Evolutionary conservation across 2,797 vertebrate genomes (phyloP).

Genomic region (Cygnus olor): DNA sequence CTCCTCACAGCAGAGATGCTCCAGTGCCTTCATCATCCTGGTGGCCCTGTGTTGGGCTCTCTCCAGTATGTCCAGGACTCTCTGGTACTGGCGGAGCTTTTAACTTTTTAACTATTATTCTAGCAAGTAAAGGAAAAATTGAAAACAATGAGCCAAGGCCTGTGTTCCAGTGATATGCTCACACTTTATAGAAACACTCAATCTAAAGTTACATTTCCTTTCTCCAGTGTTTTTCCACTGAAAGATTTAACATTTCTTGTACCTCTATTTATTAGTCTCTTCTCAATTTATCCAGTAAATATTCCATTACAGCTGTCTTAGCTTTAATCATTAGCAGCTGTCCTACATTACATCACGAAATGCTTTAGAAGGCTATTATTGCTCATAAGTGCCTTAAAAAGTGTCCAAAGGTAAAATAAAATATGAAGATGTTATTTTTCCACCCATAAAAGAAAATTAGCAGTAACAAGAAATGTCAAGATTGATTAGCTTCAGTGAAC

Average conservation of each 20-base stretch:
- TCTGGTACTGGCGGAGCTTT: too few relatives aligned
- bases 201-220: not conserved
- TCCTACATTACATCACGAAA: not conserved
- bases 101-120: not conserved
- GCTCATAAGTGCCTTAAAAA: not conserved
- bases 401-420: constrained; percentile 31
- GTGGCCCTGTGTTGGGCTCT: too few relatives aligned
- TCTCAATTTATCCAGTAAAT: not conserved
- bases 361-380: not conserved
- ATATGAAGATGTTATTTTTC: constrained; percentile 12
- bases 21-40: too few relatives aligned
- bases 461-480: constrained; percentile 1
- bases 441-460: not conserved
- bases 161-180: not conserved
- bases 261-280: not conserved
- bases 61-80: too few relatives aligned
- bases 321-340: constrained; percentile 6
- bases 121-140: not conserved
- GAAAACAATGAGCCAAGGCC: not conserved
- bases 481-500: constrained; percentile 10
- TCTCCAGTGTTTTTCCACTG: not conserved
- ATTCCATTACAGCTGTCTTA: not conserved
- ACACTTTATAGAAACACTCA: not conserved
- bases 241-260: not conserved
- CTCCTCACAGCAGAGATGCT: too few relatives aligned